phyloP scores from a whole-genome alignment of 2,797 vertebrate species.

The Amazonetta brasiliensis region DNA sequence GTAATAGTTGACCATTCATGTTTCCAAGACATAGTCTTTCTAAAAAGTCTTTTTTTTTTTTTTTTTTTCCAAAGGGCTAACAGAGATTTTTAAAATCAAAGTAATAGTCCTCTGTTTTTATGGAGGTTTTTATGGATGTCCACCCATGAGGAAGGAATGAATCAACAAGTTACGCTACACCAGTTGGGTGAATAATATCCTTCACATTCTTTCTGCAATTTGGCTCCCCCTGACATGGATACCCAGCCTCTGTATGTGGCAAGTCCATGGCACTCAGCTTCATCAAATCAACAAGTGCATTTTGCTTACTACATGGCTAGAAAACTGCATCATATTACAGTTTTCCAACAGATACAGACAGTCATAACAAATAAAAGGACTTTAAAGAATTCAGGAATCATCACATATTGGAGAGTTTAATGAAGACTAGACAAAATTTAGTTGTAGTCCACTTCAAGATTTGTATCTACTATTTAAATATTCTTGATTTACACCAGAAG shows the following conservation, averaged over 20 bases:
- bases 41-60: not conserved
- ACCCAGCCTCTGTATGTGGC: accelerated
- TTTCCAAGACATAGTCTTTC: not conserved
- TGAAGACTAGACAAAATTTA: not conserved
- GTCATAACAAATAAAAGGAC: not conserved
- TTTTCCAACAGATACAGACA: not conserved
- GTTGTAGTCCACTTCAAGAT: not conserved
- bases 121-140: not conserved
- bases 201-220: not conserved
- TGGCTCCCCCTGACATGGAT: accelerated
- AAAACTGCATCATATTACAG: not conserved
- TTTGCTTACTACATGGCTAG: not conserved
- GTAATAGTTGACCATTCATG: not conserved
- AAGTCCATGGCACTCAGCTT: not conserved
- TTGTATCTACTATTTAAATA: not conserved
- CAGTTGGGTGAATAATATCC: not conserved
- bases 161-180: not conserved
- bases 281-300: not conserved
- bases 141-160: not conserved
- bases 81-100: not conserved
- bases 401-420: not conserved
- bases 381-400: not conserved
- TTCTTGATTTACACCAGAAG: not conserved
- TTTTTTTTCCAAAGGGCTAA: not conserved
- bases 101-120: not conserved